Conservation (phyloP, 2,113 vertebrate genomes). For the Steatornis caripensis region DNA sequence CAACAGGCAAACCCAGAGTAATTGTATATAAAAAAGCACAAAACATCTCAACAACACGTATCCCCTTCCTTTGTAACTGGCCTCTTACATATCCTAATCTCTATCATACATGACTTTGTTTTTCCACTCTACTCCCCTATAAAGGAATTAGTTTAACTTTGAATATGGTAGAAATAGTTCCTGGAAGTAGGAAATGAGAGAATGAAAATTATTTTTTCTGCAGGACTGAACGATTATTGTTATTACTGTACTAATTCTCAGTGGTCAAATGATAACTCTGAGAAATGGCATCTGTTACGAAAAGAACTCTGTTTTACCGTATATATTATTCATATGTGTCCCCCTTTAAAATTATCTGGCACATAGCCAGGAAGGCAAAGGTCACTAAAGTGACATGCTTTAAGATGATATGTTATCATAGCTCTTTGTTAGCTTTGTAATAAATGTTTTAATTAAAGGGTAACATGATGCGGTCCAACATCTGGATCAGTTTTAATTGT, state of each 20-base stretch:
- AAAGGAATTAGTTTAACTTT: background rate
- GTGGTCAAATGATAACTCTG: background rate
- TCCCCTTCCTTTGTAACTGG: background rate
- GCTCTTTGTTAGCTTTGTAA: background rate
- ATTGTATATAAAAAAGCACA: background rate
- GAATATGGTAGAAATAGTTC: background rate
- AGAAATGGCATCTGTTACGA: background rate
- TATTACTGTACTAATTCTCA: background rate
- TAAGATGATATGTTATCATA: background rate
- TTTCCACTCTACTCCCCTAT: background rate
- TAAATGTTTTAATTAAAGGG: slow-evolving; percentile 28
- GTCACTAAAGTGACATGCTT: background rate
- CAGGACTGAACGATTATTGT: background rate
- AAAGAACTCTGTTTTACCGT: background rate
- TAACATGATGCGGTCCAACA: background rate
- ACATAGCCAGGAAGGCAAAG: background rate
- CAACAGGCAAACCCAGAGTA: background rate
- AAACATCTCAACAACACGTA: background rate
- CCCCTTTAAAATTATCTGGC: background rate
- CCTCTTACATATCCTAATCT: background rate
- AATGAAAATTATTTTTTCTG: background rate
- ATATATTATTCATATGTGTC: background rate
- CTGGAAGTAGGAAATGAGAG: background rate
- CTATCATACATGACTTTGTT: background rate
- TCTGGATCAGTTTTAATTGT: background rate